These are phyloP conservation scores for Cistogaster globosa DNA, from an alignment of 2,888 invertebrate genomes.

Conservation along the genomic window DNA sequence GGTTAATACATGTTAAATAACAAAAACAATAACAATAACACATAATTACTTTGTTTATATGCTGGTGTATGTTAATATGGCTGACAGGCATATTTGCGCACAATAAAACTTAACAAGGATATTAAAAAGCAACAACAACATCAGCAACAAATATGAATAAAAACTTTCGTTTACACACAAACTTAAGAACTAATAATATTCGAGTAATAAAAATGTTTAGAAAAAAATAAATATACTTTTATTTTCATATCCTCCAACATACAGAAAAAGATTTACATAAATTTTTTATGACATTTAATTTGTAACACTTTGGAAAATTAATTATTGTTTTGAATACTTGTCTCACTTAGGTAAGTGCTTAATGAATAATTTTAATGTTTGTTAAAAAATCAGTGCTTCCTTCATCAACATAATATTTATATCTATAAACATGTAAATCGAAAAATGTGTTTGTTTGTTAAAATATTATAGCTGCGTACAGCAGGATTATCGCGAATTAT, in stretches of 20 bases:
- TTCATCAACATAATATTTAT: no score
- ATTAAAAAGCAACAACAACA: constrained; percentile 50
- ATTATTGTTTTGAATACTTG: neutral
- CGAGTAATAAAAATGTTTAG: constrained; percentile 2
- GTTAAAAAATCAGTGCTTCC: no score
- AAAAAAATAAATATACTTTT: constrained; percentile 28
- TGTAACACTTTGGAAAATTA: constrained; percentile 6
- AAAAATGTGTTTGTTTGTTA: no score
- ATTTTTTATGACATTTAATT: constrained; percentile 44
- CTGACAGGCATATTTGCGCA: constrained; percentile 60
- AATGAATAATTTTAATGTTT: no score
- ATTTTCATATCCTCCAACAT: constrained; percentile 33
- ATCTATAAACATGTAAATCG: no score
- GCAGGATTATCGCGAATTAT: no score
- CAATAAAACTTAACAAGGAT: constrained; percentile 62
- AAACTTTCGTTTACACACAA: neutral
- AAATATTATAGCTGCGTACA: no score
- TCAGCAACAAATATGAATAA: neutral
- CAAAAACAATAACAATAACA: constrained; percentile 40
- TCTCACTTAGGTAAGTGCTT: no score
- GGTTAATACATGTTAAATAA: constrained; percentile 45
- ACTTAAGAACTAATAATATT: neutral
- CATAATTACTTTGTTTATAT: constrained; percentile 37
- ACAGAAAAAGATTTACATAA: neutral
- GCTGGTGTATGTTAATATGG: constrained; percentile 26